A percentile compares a stretch with the other conserved stretches of the same genome.
These are phyloP conservation scores for Drosophila seclusa DNA, from an alignment of 2,888 invertebrate species.

Conservation along the genomic window DNA sequence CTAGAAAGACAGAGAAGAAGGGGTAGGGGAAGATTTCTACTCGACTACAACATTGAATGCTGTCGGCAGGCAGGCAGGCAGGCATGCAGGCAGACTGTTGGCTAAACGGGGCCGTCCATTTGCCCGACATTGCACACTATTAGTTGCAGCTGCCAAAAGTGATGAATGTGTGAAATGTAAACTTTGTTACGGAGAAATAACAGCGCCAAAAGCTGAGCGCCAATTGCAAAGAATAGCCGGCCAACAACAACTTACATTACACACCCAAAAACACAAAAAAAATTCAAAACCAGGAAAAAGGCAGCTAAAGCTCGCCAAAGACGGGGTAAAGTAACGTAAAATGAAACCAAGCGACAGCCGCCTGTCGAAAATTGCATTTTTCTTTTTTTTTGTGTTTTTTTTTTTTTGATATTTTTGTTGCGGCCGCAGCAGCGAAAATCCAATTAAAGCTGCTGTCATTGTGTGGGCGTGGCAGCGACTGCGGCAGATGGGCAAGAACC, in stretches of 20 bases:
- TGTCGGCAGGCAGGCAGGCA: conserved; percentile 5
- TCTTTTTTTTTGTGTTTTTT: conserved; percentile 20
- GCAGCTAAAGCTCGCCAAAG: conserved; percentile 57
- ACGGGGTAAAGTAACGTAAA: conserved; percentile 59
- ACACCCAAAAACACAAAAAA: not conserved
- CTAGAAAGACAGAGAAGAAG: not conserved
- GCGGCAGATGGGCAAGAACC: conserved; percentile 15
- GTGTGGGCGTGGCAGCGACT: conserved; percentile 61
- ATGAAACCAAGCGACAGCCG: conserved; percentile 72
- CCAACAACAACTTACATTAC: conserved; percentile 9
- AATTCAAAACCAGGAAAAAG: conserved; percentile 21
- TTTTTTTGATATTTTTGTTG: conserved; percentile 46
- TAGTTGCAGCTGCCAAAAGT: conserved; percentile 81
- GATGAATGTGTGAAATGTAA: conserved; percentile 82
- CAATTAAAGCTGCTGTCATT: conserved; percentile 80
- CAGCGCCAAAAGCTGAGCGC: conserved; percentile 70
- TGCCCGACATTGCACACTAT: conserved; percentile 77
- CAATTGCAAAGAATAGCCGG: conserved; percentile 67
- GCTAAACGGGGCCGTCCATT: conserved; percentile 70
- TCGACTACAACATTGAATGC: conserved; percentile 25
- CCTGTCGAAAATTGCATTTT: conserved; percentile 81
- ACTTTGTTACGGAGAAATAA: conserved; percentile 79
- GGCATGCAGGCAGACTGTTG: conserved; percentile 16
- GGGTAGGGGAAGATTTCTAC: not conserved
- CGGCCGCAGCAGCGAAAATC: conserved; percentile 73